These are phyloP conservation scores for Strigamia maritima DNA, from an alignment of 2,888 invertebrate species.

Conservation along the genomic window DNA sequence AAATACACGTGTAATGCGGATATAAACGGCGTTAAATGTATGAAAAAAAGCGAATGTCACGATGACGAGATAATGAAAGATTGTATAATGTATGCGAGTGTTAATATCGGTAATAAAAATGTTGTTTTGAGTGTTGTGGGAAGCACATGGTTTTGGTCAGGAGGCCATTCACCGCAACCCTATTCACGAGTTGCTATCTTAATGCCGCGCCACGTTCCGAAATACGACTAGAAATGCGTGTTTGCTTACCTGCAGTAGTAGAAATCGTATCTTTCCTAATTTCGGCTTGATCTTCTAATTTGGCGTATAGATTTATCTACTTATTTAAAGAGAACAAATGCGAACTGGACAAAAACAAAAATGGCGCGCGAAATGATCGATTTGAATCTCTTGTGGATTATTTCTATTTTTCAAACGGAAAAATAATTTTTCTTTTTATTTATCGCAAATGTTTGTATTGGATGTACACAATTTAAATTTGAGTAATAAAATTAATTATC, in stretches of 20 bases:
- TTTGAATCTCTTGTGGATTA: slow-evolving; percentile 28
- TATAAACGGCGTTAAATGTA: not conserved
- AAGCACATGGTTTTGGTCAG: not conserved
- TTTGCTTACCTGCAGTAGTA: not conserved
- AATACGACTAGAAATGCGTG: not conserved
- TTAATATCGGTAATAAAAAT: not conserved
- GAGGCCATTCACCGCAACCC: not conserved
- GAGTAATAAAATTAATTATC: not conserved
- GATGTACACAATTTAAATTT: not conserved
- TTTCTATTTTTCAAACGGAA: not conserved
- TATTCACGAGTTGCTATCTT: not conserved
- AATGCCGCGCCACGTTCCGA: not conserved
- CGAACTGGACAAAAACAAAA: slow-evolving; percentile 39
- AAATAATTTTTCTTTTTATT: not conserved
- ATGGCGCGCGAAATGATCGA: slow-evolving; percentile 42
- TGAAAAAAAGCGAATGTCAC: too few relatives aligned
- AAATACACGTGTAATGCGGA: not conserved
- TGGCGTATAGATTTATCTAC: not conserved
- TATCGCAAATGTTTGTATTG: not conserved
- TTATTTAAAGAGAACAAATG: not conserved
- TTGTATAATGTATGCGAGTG: not conserved
- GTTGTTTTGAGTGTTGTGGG: not conserved
- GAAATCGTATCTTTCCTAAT: not conserved
- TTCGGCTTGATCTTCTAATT: not conserved
- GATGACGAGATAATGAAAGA: not conserved